Conservation (phyloP, 2,797 vertebrate species). For the Manis crassicaudata region DNA sequence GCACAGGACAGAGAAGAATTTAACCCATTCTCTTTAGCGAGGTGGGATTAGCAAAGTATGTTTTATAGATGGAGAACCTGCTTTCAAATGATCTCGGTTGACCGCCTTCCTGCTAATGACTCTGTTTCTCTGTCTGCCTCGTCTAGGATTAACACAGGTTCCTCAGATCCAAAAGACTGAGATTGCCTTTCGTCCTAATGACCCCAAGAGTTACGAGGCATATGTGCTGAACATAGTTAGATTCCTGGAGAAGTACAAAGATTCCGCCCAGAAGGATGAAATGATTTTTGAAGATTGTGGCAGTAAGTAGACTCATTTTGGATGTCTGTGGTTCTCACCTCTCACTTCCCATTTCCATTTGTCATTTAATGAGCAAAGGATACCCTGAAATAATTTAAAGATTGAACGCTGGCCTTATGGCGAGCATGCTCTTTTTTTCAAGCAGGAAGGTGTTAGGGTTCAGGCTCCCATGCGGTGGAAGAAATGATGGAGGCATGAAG, state of each 20-base stretch:
- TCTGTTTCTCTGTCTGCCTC: not conserved
- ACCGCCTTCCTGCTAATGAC: not conserved
- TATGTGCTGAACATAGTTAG: slow-evolving; percentile 82
- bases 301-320: slow-evolving; percentile 83
- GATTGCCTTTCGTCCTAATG: slow-evolving; percentile 85
- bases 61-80: not conserved
- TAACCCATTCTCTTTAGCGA: not conserved
- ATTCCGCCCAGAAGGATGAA: slow-evolving; percentile 67
- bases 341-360: not conserved
- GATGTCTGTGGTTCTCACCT: not conserved
- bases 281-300: slow-evolving; percentile 89
- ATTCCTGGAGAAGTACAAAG: slow-evolving; percentile 86
- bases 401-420: not conserved
- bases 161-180: slow-evolving; percentile 94
- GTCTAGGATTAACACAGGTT: slow-evolving; percentile 93
- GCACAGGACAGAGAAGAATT: not conserved
- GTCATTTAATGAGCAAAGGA: not conserved
- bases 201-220: slow-evolving; percentile 55
- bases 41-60: not conserved
- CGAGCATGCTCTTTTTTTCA: not conserved
- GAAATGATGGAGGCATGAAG: not conserved
- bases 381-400: not conserved
- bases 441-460: not conserved
- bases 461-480: not conserved
- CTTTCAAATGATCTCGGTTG: not conserved